phyloP scores from a whole-genome alignment of 2,797 vertebrate species.

The Sebastes vulpes region DNA sequence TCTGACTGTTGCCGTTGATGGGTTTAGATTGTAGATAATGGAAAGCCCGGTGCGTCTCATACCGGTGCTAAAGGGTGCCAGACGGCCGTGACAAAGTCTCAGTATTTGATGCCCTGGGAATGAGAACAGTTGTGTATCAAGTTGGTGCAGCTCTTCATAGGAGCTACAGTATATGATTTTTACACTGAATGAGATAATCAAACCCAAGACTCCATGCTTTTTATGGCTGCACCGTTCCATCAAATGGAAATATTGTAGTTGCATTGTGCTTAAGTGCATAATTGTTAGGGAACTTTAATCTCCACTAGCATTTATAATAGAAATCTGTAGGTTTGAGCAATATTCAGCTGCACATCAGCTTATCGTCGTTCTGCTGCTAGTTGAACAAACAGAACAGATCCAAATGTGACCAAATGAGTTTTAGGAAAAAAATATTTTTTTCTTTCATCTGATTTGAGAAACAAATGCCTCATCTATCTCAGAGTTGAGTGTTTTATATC shows the following conservation, averaged over 20 bases:
- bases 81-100: no score
- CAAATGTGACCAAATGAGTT: background rate
- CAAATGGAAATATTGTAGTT: background rate
- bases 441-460: slow-evolving; percentile 35
- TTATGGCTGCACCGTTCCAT: background rate
- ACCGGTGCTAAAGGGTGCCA: no score
- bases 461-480: slow-evolving; percentile 34
- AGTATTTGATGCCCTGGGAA: background rate
- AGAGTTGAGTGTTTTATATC: slow-evolving; percentile 18
- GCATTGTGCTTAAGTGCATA: background rate
- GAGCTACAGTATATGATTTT: background rate
- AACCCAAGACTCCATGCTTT: background rate
- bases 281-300: background rate
- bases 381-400: background rate
- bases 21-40: no score
- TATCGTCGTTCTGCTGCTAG: background rate
- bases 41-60: no score
- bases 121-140: background rate
- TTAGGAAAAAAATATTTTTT: background rate
- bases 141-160: background rate
- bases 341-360: background rate
- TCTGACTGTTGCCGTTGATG: no score
- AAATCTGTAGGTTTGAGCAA: background rate
- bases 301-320: background rate
- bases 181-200: background rate